Evolutionary conservation across 2,888 invertebrate species (phyloP).

Genomic region (Caenorhabditis sulstoni): DNA sequence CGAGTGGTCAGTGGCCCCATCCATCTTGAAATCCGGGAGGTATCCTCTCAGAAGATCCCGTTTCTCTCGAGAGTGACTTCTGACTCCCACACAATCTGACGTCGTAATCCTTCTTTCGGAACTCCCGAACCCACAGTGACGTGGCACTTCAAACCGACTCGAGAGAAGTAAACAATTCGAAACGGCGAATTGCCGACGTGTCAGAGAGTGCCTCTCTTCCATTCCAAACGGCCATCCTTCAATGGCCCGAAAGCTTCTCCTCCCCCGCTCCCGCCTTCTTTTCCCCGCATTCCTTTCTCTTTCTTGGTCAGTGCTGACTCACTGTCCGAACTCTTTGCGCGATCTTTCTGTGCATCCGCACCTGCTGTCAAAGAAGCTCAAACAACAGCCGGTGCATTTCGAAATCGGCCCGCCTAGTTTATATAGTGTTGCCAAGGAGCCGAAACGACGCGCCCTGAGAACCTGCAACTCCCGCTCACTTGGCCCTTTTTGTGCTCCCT

Average conservation of each 20-base stretch:
- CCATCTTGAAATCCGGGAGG: too few relatives aligned
- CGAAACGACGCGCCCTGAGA: constrained; percentile 13
- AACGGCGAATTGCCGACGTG: too few relatives aligned
- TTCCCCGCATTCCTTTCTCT: background rate
- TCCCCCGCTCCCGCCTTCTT: background rate
- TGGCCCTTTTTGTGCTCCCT: constrained; percentile 4
- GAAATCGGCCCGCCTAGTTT: constrained; percentile 30
- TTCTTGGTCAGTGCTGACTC: constrained; percentile 23
- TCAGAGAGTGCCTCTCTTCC: too few relatives aligned
- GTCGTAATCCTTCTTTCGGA: background rate
- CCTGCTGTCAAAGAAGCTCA: constrained; percentile 53
- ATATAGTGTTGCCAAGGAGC: constrained; percentile 48
- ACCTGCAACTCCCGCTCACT: background rate
- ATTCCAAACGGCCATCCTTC: too few relatives aligned
- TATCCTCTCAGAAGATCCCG: too few relatives aligned
- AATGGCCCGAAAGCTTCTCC: too few relatives aligned
- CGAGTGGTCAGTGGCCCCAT: constrained; percentile 12
- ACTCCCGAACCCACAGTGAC: too few relatives aligned
- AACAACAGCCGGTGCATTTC: constrained; percentile 40
- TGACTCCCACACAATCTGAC: background rate
- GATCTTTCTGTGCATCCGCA: constrained; percentile 23
- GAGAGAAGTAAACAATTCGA: too few relatives aligned
- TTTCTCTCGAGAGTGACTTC: background rate
- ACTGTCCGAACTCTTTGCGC: constrained; percentile 39
- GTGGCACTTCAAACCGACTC: too few relatives aligned